phyloP scores from a whole-genome alignment of 2,113 vertebrate species.

The Chunga burmeisteri region DNA sequence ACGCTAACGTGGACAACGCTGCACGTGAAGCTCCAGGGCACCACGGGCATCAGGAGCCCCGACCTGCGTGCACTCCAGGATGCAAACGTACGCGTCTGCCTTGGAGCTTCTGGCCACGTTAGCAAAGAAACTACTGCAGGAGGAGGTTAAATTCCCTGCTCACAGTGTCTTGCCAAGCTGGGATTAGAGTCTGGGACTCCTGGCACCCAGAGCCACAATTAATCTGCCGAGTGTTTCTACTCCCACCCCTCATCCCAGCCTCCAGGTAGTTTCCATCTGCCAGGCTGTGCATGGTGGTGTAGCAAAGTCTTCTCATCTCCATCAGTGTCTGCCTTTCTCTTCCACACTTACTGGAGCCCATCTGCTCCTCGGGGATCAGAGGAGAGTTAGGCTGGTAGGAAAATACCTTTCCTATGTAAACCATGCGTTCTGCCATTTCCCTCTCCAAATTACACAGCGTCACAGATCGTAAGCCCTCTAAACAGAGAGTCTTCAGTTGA shows the following conservation, averaged over 20 bases:
- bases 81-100: rapidly evolving
- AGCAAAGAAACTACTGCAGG: not conserved
- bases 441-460: not conserved
- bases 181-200: not conserved
- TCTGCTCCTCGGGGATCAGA: not conserved
- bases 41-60: rapidly evolving
- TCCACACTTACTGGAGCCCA: not conserved
- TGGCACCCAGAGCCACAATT: not conserved
- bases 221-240: not conserved
- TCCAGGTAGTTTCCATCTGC: not conserved
- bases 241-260: not conserved
- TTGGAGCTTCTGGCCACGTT: not conserved
- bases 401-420: not conserved
- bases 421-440: not conserved
- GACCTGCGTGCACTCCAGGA: rapidly evolving
- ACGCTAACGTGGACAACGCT: rapidly evolving
- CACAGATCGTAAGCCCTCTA: not conserved
- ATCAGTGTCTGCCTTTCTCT: not conserved
- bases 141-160: not conserved
- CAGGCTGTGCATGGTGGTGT: not conserved
- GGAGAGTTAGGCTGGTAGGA: not conserved
- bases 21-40: rapidly evolving
- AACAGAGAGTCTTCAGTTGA: not conserved
- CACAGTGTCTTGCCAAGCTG: not conserved
- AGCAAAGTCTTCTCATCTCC: not conserved